Evolutionary conservation across 2,113 vertebrate species (phyloP), one percentile per base, ranked within the genome.

Genomic region (Tenrec ecaudatus): DNA sequence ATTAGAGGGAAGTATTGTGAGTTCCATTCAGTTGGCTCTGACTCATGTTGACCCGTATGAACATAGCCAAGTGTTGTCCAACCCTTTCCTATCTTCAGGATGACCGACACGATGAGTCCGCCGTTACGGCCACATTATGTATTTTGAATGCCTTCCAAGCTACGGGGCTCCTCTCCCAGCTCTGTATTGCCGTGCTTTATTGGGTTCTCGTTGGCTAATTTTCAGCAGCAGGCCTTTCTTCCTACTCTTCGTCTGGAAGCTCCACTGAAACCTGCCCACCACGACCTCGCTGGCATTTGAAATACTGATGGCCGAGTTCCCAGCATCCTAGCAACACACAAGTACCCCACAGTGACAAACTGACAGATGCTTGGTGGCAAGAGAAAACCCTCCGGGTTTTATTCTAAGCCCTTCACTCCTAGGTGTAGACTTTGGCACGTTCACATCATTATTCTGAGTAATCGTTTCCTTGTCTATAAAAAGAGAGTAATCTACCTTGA

Each of bases 381-480:
- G n/a, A 71, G 25, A 75, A 90, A 86, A 93, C 75, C 10, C 4
- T 53, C 40, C 40, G 10, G 9, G 10, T 82, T 43, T 58, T 75
- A 90, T 53, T 22, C 16, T 64, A 82, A 20, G 19, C 6, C 31
- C 36, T 84, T 19, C 22, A 43, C 17, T 82, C 79, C 17, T 58
- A 82, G 20, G 36, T 84, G 17, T 75, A 85, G 68, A 93, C 68
- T 58, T 76, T 94, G 47, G 90, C 17, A 84, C 87, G 81, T 29
- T 69, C 66, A 82, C 15, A 11, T 94, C 36, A 68, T 9, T 76
- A 93, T 82, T 76, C 88, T 88, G 73, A 91, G 25, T 92, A 82
- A 88, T 47, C 57, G 78, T 87, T 94, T 85, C 36, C 43, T 91
- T 82, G 33, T 80, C 73, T 88, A 40, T 83, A 57, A 77, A 66